phyloP scores from a whole-genome alignment of 2,113 vertebrate species.

The Corythornis cristatus region DNA sequence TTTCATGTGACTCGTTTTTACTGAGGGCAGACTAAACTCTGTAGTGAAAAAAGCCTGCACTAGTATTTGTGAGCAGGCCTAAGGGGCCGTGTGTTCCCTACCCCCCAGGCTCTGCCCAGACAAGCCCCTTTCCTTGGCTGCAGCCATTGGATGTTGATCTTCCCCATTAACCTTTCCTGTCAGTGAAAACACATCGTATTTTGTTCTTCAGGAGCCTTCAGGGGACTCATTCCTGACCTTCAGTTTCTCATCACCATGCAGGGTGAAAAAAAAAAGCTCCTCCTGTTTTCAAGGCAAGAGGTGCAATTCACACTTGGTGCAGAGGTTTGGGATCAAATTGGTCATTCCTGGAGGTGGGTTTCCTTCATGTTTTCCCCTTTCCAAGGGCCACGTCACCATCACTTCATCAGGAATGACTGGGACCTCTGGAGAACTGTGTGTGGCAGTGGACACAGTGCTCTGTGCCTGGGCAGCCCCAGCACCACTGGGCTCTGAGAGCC shows the following conservation, averaged over 20 bases:
- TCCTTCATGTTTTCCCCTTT: background rate
- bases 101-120: constrained; percentile 26
- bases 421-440: fast-evolving
- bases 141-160: constrained; percentile 33
- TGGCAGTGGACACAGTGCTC: fast-evolving
- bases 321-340: background rate
- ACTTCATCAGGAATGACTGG: background rate
- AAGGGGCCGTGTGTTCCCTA: constrained; percentile 37
- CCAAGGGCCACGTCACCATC: background rate
- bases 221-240: constrained; percentile 49
- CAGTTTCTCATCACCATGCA: constrained; percentile 12
- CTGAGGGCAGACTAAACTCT: constrained; percentile 64
- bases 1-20: constrained; percentile 62
- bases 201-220: background rate
- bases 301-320: constrained; percentile 1
- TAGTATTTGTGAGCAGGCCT: constrained; percentile 61
- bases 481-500: background rate
- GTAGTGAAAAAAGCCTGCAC: background rate
- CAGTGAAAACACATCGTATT: background rate
- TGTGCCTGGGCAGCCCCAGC: background rate
- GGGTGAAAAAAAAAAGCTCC: background rate
- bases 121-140: constrained; percentile 10
- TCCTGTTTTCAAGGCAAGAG: constrained; percentile 19
- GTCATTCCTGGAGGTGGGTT: background rate
- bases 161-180: background rate